A percentile compares a stretch with the other conserved stretches of the same genome.
Conservation (phyloP, 2,797 vertebrate species). For the Bufotes viridis region DNA sequence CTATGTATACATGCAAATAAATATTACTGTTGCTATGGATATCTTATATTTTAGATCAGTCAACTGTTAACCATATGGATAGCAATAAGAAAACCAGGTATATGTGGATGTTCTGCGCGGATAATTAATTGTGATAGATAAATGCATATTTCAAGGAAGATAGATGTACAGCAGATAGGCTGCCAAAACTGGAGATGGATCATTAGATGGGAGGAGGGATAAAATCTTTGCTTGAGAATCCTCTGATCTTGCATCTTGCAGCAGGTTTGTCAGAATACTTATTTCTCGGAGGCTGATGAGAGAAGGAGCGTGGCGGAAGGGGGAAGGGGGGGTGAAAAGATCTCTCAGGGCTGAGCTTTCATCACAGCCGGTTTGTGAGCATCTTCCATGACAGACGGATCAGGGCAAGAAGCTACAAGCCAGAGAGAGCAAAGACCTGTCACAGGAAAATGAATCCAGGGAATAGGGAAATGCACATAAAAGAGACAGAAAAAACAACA, state of each 20-base stretch:
- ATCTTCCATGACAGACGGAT: constrained; percentile 55
- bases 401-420: constrained; percentile 52
- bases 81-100: neutral
- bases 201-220: constrained; percentile 34
- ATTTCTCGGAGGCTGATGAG: constrained; percentile 49
- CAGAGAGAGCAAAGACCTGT: constrained; percentile 48
- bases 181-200: constrained; percentile 27
- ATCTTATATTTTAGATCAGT: neutral
- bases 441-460: constrained; percentile 30
- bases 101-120: neutral
- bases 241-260: constrained; percentile 52
- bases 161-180: neutral
- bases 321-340: constrained; percentile 25
- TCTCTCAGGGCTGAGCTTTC: constrained; percentile 50
- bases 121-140: constrained; percentile 21
- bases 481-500: constrained; percentile 20
- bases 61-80: neutral
- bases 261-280: constrained; percentile 58
- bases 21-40: neutral
- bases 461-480: constrained; percentile 41
- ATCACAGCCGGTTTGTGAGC: constrained; percentile 55
- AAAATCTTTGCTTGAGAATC: constrained; percentile 37
- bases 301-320: constrained; percentile 23
- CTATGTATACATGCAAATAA: neutral
- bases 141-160: constrained; percentile 1